Percentiles rank a stretch among this genome's conserved stretches.
These are phyloP conservation scores for Asobara japonica DNA, from an alignment of 1,140 invertebrate genomes.

Conservation along the genomic window DNA sequence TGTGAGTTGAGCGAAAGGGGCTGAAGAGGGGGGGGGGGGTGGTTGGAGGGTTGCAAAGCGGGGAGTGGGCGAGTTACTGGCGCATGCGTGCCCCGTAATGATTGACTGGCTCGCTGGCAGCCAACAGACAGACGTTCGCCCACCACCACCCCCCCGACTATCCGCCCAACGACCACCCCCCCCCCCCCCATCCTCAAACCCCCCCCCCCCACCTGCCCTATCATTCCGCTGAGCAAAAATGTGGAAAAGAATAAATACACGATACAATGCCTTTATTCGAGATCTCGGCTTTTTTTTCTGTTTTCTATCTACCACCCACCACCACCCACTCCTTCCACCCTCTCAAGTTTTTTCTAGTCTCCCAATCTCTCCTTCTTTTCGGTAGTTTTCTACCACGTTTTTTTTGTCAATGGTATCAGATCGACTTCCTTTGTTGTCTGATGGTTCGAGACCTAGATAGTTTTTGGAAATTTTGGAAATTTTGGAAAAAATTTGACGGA, in stretches of 20 bases:
- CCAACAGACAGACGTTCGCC: constrained; percentile 67
- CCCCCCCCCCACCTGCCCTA: constrained; percentile 30
- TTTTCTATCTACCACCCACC: constrained; percentile 32
- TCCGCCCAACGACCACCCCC: constrained; percentile 48
- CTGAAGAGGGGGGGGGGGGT: constrained; percentile 32
- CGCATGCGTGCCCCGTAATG: constrained; percentile 66
- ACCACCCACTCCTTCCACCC: constrained; percentile 21
- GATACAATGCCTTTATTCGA: constrained; percentile 14
- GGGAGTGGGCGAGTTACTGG: constrained; percentile 41
- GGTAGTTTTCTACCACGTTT: neutral
- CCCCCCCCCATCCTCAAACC: constrained; percentile 40
- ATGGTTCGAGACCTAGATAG: neutral
- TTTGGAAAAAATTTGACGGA: neutral
- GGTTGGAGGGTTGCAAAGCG: constrained; percentile 32
- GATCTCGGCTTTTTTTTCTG: neutral
- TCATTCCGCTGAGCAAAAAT: neutral
- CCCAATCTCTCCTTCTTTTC: constrained; percentile 1
- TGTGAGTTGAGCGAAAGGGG: neutral
- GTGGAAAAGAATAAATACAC: constrained; percentile 14
- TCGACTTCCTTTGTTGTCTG: neutral
- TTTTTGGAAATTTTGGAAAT: neutral
- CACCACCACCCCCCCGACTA: constrained; percentile 43
- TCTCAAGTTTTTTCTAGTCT: neutral
- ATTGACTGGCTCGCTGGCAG: constrained; percentile 68
- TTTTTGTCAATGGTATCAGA: constrained; percentile 3